Evolutionary conservation across 2,888 invertebrate species (phyloP), one percentile per base, ranked within the genome.

Genomic region (Drosophila affinis): DNA sequence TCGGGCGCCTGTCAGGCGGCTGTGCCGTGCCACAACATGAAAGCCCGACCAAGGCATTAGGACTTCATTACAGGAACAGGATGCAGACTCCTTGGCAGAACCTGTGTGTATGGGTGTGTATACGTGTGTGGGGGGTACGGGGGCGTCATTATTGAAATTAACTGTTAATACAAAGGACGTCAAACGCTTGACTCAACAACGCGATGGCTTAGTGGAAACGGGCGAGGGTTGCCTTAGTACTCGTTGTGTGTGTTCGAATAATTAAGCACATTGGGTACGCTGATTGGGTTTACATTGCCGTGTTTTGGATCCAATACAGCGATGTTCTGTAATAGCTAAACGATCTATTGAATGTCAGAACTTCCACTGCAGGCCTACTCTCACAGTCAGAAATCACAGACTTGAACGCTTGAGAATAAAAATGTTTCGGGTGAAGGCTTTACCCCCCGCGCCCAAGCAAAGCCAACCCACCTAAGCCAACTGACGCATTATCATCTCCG

Each of bases 121-220:
- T 61, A 14, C 39, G 47, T 61, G n/a, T 47, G 62, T 62, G 29
- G 1, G 29, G 29, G 29, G 29, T 9, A 9, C 29, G 71, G 71
- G 67, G 27, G 65, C 12, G 39, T 69, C 76, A 67, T 82, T 82
- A 87, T 87, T 85, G 76, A 82, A 87, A 83, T 88, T 72, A 88
- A 86, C 87, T 78, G 83, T 86, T 79, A 78, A 88, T 86, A 88
- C 83, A 87, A 87, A 72, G 49, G 46, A 59, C 29, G 57, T 52
- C 47, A 57, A 51, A 75, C 77, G 81, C 77, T 73, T 77, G 81
- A 84, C 67, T 87, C 67, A 75, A 81, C 72, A 27, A 17, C 17
- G 32, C 39, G 7, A 6, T 39, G 39, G 39, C 39, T 39, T n/a
- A n/a, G 39, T 39, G 47, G 32, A 48, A 44, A 44, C 21, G 27